A percentile compares a stretch with the other conserved stretches of the same genome.
Evolutionary conservation across 1,140 invertebrate species (phyloP).

Genomic region (Heterodera schachtii): DNA sequence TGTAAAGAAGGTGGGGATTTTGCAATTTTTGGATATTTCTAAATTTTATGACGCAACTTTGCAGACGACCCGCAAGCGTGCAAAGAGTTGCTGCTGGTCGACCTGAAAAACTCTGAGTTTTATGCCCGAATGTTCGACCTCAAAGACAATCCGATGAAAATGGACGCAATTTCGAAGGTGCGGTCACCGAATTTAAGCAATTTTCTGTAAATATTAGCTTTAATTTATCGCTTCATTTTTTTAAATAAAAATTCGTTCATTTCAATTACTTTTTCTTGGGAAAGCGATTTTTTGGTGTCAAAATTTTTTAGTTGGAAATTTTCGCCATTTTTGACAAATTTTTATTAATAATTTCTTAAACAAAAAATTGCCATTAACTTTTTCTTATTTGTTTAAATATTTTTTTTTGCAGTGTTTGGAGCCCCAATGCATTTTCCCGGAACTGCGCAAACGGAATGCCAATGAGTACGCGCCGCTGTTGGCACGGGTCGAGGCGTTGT

Average conservation of each 20-base stretch:
- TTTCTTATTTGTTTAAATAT: too few relatives aligned
- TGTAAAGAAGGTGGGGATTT: constrained; percentile 3
- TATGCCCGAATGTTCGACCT: constrained; percentile 11
- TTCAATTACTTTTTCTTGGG: too few relatives aligned
- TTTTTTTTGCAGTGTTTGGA: not conserved
- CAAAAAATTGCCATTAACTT: too few relatives aligned
- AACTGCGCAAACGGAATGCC: constrained; percentile 11
- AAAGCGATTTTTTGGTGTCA: too few relatives aligned
- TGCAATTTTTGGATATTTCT: not conserved
- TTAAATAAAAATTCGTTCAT: too few relatives aligned
- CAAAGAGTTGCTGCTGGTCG: constrained; percentile 12
- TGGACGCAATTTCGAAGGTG: constrained; percentile 17
- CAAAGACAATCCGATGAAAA: constrained; percentile 7
- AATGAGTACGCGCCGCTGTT: constrained; percentile 32
- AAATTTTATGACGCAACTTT: not conserved
- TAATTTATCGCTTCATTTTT: too few relatives aligned
- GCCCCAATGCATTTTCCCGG: constrained; percentile 4
- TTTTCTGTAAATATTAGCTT: too few relatives aligned
- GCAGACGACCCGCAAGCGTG: constrained; percentile 3
- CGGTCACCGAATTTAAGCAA: too few relatives aligned
- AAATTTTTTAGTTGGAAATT: too few relatives aligned
- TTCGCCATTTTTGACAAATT: too few relatives aligned
- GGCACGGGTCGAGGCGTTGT: constrained; percentile 8
- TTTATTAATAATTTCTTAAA: too few relatives aligned
- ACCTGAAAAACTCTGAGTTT: constrained; percentile 23